Conservation (phyloP, 1,140 invertebrate genomes). For the Drosophila ambigua region DNA sequence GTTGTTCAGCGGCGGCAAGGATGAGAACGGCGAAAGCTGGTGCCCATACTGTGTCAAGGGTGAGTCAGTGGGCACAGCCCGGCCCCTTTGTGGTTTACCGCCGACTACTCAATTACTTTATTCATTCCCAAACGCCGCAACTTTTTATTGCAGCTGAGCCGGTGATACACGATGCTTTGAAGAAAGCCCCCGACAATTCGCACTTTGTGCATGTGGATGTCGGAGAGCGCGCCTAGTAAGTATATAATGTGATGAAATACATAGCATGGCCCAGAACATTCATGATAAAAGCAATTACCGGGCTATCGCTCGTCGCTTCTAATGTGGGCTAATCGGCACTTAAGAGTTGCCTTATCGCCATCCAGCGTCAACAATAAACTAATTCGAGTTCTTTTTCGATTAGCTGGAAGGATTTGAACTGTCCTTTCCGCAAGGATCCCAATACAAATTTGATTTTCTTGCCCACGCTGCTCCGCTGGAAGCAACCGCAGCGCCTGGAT, state of each 20-base stretch:
- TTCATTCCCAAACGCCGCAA: not conserved
- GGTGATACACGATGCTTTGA: slow-evolving; percentile 87
- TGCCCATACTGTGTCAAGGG: slow-evolving; percentile 90
- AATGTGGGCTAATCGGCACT: slow-evolving; percentile 15
- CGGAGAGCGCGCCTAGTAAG: slow-evolving; percentile 86
- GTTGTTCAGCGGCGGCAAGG: slow-evolving; percentile 88
- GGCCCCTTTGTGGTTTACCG: slow-evolving; percentile 18
- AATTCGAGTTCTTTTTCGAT: slow-evolving; percentile 74
- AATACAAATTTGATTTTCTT: slow-evolving; percentile 88
- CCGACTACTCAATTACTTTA: slow-evolving; percentile 16
- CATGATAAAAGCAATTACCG: slow-evolving; percentile 37
- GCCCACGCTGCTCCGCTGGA: slow-evolving; percentile 90
- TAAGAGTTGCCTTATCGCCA: slow-evolving; percentile 15
- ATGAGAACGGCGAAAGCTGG: slow-evolving; percentile 88
- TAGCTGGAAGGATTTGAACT: slow-evolving; percentile 90
- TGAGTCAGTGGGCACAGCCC: slow-evolving; percentile 58
- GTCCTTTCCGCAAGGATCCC: slow-evolving; percentile 89
- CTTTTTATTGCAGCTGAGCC: slow-evolving; percentile 85
- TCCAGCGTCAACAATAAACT: slow-evolving; percentile 24
- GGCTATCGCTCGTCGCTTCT: slow-evolving; percentile 23
- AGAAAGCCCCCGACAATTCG: slow-evolving; percentile 85
- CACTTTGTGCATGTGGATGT: slow-evolving; percentile 89
- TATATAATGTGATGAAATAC: slow-evolving; percentile 53
- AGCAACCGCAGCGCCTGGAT: slow-evolving; percentile 88
- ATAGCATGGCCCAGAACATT: slow-evolving; percentile 39